Conservation (phyloP, 2,888 invertebrate species). For the Fissipunctia ypsillon region DNA sequence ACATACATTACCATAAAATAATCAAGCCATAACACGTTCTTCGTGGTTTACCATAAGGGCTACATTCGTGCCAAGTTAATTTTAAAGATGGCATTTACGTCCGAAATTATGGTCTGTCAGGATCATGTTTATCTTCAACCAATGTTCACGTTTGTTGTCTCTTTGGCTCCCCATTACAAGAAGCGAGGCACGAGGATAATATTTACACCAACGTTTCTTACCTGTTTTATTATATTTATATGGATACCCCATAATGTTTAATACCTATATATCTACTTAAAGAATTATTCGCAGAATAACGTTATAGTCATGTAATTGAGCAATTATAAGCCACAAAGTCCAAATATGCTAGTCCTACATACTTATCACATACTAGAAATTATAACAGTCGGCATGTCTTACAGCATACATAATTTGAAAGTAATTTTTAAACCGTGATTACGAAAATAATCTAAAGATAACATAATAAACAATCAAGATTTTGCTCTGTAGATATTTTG, state of each 20-base stretch:
- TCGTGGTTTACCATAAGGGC: slow-evolving; percentile 23
- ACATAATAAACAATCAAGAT: neutral
- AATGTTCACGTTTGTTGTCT: slow-evolving; percentile 11
- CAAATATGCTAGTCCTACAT: neutral
- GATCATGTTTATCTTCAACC: slow-evolving; percentile 34
- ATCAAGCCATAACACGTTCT: slow-evolving; percentile 42
- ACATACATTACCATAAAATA: slow-evolving; percentile 48
- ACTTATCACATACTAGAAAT: neutral
- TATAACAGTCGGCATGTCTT: neutral
- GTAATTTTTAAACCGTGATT: slow-evolving; percentile 11
- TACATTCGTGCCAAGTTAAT: slow-evolving; percentile 32
- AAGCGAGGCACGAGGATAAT: slow-evolving; percentile 26
- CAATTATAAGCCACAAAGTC: neutral
- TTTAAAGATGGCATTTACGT: slow-evolving; percentile 41
- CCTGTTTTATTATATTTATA: slow-evolving; percentile 5
- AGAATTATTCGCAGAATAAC: neutral
- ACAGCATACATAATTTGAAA: slow-evolving; percentile 6
- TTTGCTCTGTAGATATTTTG: slow-evolving; percentile 17
- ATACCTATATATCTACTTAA: too few relatives aligned
- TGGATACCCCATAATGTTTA: too few relatives aligned
- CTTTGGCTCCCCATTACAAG: slow-evolving; percentile 11
- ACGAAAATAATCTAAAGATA: slow-evolving; percentile 10
- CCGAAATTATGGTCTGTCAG: slow-evolving; percentile 42
- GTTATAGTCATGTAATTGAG: neutral
- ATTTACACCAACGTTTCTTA: slow-evolving; percentile 32